phyloP scores from a whole-genome alignment of 2,797 vertebrate genomes.

The Acrossocheilus fasciatus region DNA sequence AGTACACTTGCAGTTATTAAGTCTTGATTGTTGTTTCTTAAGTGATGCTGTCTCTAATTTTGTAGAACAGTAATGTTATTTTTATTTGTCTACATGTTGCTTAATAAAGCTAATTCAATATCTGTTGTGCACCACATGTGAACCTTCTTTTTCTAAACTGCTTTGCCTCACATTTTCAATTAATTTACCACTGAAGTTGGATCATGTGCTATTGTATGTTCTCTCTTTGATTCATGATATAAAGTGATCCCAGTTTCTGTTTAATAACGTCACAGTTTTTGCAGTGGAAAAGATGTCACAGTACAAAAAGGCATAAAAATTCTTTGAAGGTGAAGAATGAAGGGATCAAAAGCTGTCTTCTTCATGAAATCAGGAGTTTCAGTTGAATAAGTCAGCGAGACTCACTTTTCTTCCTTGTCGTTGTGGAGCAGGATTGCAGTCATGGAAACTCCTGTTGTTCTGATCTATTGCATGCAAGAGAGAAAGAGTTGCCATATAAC shows the following conservation, averaged over 20 bases:
- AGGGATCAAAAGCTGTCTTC: conserved; percentile 38
- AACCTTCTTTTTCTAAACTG: neutral
- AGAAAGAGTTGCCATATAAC: neutral
- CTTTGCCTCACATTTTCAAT: neutral
- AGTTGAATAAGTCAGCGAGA: conserved; percentile 11
- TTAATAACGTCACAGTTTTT: conserved; percentile 23
- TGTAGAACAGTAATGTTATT: neutral
- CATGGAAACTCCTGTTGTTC: conserved; percentile 7
- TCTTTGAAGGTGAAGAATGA: conserved; percentile 41
- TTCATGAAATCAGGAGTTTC: conserved; percentile 18
- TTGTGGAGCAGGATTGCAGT: neutral
- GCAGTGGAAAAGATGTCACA: conserved; percentile 21
- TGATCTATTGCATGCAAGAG: conserved; percentile 10
- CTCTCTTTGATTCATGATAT: neutral
- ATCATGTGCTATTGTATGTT: neutral
- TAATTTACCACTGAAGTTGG: neutral
- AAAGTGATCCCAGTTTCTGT: neutral
- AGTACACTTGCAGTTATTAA: neutral
- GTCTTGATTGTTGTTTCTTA: neutral
- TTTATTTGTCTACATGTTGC: neutral
- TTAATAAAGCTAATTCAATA: neutral
- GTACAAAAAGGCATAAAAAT: conserved; percentile 9
- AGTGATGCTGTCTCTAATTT: neutral
- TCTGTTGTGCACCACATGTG: neutral
- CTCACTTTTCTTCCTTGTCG: conserved; percentile 9